Base-by-base conservation (phyloP, 2,113 vertebrate species). In the Serilophus lunatus region DNA sequence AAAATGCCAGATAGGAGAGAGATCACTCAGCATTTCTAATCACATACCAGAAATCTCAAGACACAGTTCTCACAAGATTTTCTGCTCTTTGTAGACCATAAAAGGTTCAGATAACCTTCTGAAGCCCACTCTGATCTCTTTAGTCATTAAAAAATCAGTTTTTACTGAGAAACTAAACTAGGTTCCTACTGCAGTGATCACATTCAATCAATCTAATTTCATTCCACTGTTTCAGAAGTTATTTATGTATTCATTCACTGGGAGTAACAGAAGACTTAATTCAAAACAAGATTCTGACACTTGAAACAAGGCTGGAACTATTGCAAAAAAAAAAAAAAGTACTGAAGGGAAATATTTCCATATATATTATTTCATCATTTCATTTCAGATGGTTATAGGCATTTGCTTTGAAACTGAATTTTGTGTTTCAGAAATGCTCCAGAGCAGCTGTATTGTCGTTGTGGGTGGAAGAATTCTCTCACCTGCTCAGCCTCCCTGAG, bases 1-100 rank as follows among this genome's bases (percentile, higher is more conserved):
- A 90, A 97, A 92, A 94, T 96, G 71, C 80, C 86, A 77, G 71
- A 68, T 82, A 87, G 84, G 77, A 94, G 92, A 91, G 88, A 82
- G 53, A 93, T 89, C 82, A 79, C 88, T 86, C 92, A 78, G 85
- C 82, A 86, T 92, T 96, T 95, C 59, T 92, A 92, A 83, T 88
- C 92, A 88, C 76, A 45, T 86, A 70, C 51, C 90, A 92, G 92
- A 86, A 92, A 66, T 77, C 79, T 95, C 90, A 92, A 86, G 85
- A 80, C 44, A 86, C 44, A 42, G 68, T 94, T 95, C 90, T 94
- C 80, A 88, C 68, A 77, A 88, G 68, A 72, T 85, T 79, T 96
- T 90, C 85, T 88, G 25, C 59, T 82, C 70, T 90, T 88, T 92
- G 61, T 90, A 86, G 66, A 74, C 85, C 88, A 80, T 95, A 93